Evolutionary conservation across 2,113 vertebrate species (phyloP), one percentile per base, ranked within the genome.

Genomic region (Alectura lathami): DNA sequence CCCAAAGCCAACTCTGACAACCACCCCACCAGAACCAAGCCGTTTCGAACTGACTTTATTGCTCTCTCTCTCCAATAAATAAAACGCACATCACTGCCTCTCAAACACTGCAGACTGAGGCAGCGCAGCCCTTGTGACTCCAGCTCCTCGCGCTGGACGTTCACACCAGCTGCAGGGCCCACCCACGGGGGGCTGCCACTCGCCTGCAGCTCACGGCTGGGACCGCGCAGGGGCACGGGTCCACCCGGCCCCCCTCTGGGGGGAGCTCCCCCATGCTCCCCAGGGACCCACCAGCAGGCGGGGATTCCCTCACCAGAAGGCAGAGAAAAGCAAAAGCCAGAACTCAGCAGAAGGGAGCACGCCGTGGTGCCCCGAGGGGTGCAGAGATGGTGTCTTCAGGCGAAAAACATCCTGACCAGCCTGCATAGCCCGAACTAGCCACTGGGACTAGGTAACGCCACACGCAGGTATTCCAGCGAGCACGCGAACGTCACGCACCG

Each of bases 401-500:
- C 15, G 26, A 21, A 45, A 34, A n/a, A 8, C 23, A 29, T 11
- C 20, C 70, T 34, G 29, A 13, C 7, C 23, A 45, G 69, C 14
- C 50, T 5, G 43, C 32, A 6, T 0, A n/a, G 22, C 32, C 36
- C 22, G 67, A 59, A 17, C 26, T 12, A 51, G 57, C 57, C 60
- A 15, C 26, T 2, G 5, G 50, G 27, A 27, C 13, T 10, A 59
- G 1, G 1, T 4, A 16, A 23, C 50, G 60, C 36, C 12, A 22
- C 40, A 34, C 12, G 18, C 40, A 34, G 21, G 40, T 18, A 24
- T 11, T 3, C 5, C 16, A 21, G 11, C 6, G 11, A 38, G 16
- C 22, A 12, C 1, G 3, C 51, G 29, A 4, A 29, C 22, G 17
- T 22, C 86, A 40, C 11, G 17, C 1, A 1, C 9, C 53, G 8